Conservation (phyloP, 1,140 invertebrate genomes). For the Radopholus similis region DNA sequence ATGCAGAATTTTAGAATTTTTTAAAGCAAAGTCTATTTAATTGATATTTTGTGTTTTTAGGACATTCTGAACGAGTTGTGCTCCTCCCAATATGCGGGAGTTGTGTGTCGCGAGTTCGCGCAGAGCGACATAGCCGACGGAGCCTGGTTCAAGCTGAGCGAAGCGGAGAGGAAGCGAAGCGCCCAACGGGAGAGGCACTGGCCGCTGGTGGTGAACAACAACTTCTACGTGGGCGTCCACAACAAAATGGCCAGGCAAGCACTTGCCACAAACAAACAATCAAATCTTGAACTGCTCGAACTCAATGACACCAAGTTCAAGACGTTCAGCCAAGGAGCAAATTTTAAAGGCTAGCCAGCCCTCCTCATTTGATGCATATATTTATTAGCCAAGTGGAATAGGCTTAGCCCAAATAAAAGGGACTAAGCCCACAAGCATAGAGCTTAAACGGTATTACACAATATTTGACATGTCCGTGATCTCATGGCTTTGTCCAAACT, state of each 20-base stretch:
- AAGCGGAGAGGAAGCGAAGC: slow-evolving; percentile 28
- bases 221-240: slow-evolving; percentile 50
- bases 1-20: slow-evolving; percentile 4
- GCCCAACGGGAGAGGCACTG: slow-evolving; percentile 16
- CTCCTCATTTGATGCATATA: not conserved
- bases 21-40: not conserved
- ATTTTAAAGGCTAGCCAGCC: slow-evolving; percentile 1
- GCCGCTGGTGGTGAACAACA: slow-evolving; percentile 51
- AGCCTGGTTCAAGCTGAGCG: slow-evolving; percentile 53
- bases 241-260: slow-evolving; percentile 49
- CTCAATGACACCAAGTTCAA: no score
- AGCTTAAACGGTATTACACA: no score
- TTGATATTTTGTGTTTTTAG: slow-evolving; percentile 11
- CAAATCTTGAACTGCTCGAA: no score
- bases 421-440: no score
- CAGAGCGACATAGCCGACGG: slow-evolving; percentile 51
- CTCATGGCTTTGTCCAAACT: no score
- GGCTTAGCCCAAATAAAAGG: no score
- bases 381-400: no score
- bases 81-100: slow-evolving; percentile 36
- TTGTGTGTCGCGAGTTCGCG: slow-evolving; percentile 48
- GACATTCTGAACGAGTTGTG: slow-evolving; percentile 48
- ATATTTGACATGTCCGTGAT: no score
- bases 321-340: no score
- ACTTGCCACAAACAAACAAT: no score